Evolutionary conservation across 2,797 vertebrate genomes (phyloP), one percentile per base, ranked within the genome.

Genomic region (Neosalanx taihuensis): DNA sequence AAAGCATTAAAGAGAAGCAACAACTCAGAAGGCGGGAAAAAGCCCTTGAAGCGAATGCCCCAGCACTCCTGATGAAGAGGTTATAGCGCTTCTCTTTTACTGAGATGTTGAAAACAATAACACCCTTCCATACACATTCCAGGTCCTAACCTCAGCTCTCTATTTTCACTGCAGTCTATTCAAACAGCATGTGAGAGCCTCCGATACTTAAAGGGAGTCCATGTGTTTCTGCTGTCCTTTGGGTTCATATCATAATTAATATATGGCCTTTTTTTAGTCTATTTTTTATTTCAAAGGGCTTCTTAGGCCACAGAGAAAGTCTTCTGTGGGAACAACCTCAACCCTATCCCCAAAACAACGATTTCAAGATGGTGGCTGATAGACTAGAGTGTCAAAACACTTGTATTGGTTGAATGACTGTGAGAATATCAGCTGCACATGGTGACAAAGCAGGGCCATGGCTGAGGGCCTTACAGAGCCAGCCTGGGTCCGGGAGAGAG

Each of bases 361-460:
- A 12, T 37, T 66, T 49, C 18, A 56, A 56, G 26, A 67, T n/a
- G 49, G 30, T 18, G 31, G 18, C 30, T 53, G 26, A 51, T 3
- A 5, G 31, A 46, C 23, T 30, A 7, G 49, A 30, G 29, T 31
- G 29, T 13, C 46, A 71, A 72, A 79, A 23, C 31, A 37, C 67
- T 49, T 64, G 69, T 78, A 79, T 74, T 72, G 74, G 59, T 56
- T 71, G 73, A 77, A 79, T 68, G 76, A 56, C 72, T 79, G 81
- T 83, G 80, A 81, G 85, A 88, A 86, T 71, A 73, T 70, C 80
- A 58, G 69, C 69, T 72, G 72, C 82, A 75, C 20, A 41, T 20
- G 59, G 37, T 80, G 75, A 75, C 72, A 37, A 71, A 68, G 63
- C 71, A 59, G 56, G 53, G 13, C 17, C 17, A 10, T 37, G 10